Percentiles rank a stretch among this genome's conserved stretches.
phyloP scores from a whole-genome alignment of 2,113 vertebrate genomes.

The Empidonax traillii region DNA sequence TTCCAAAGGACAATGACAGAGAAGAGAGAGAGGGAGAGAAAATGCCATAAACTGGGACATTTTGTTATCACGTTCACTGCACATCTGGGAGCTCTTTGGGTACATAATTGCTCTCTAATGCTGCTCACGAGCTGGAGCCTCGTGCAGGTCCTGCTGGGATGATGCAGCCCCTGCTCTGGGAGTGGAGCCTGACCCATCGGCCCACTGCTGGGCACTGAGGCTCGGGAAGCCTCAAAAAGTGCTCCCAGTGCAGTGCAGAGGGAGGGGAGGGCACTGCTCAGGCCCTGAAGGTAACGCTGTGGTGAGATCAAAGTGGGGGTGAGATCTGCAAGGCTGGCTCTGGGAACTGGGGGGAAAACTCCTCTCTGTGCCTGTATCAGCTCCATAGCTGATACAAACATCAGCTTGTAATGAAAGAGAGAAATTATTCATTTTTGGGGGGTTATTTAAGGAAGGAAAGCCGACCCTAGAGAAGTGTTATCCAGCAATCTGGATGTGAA shows the following conservation, averaged over 20 bases:
- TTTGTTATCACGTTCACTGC: slow-evolving; percentile 8
- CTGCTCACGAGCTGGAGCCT: background rate
- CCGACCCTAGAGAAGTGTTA: background rate
- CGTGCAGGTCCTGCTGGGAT: background rate
- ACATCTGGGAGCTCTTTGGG: slow-evolving; percentile 43
- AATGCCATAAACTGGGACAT: background rate
- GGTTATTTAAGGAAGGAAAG: background rate
- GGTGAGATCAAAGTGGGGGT: rapidly evolving
- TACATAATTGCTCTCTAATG: background rate
- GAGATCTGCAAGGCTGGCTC: background rate
- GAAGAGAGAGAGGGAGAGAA: background rate
- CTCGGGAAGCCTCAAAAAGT: background rate
- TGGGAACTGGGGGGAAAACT: background rate
- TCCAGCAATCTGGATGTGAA: background rate
- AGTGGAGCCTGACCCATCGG: background rate
- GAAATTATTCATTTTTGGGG: background rate
- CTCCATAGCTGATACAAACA: background rate
- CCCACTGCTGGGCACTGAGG: background rate
- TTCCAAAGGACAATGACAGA: slow-evolving; percentile 5
- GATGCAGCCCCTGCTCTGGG: background rate
- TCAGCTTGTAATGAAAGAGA: background rate
- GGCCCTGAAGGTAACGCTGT: background rate
- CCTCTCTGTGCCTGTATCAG: background rate
- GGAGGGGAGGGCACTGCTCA: background rate
- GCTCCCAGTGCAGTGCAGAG: background rate